A percentile compares a stretch with the other conserved stretches of the same genome.
Conservation (phyloP, 64 coral and sea anemone genomes). For the Astreopora myriophthalma region DNA sequence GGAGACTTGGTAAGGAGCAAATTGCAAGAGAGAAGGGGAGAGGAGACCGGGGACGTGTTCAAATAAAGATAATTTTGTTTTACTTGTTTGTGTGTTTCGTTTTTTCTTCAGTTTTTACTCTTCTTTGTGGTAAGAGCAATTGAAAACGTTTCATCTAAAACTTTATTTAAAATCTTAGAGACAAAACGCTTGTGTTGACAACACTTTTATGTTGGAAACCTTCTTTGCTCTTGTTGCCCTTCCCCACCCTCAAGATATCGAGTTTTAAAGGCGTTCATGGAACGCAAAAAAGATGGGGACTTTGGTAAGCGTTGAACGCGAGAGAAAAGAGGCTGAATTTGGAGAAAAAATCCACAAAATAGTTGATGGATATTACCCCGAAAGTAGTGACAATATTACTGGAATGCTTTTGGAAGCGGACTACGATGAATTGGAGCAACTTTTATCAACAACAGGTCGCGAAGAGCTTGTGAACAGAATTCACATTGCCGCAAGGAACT, state of each 20-base stretch:
- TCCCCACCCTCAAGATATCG: too few species aligned
- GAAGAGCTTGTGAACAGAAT: slow-evolving; percentile 38
- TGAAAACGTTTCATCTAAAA: neutral
- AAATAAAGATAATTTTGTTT: neutral
- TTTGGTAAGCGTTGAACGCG: slow-evolving; percentile 4
- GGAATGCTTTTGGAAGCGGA: slow-evolving; percentile 68
- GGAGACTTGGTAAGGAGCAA: neutral
- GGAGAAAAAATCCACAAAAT: slow-evolving; percentile 42
- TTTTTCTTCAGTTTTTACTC: too few species aligned
- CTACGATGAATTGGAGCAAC: slow-evolving; percentile 6
- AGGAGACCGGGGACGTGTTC: neutral
- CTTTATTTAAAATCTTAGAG: neutral
- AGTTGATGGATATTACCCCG: slow-evolving; percentile 41
- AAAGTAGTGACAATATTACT: slow-evolving; percentile 40
- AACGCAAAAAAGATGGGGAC: neutral
- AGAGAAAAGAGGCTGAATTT: slow-evolving; percentile 17
- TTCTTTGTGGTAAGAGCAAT: neutral
- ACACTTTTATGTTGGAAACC: neutral
- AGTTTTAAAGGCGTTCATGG: neutral
- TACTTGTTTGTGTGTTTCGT: neutral
- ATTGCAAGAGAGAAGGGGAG: neutral
- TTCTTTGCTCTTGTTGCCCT: too few species aligned
- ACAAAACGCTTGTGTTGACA: neutral
- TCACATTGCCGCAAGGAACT: slow-evolving; percentile 1
- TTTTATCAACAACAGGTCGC: slow-evolving; percentile 1